Conservation (phyloP, 2,797 vertebrate genomes). For the Pteropus rufus region DNA sequence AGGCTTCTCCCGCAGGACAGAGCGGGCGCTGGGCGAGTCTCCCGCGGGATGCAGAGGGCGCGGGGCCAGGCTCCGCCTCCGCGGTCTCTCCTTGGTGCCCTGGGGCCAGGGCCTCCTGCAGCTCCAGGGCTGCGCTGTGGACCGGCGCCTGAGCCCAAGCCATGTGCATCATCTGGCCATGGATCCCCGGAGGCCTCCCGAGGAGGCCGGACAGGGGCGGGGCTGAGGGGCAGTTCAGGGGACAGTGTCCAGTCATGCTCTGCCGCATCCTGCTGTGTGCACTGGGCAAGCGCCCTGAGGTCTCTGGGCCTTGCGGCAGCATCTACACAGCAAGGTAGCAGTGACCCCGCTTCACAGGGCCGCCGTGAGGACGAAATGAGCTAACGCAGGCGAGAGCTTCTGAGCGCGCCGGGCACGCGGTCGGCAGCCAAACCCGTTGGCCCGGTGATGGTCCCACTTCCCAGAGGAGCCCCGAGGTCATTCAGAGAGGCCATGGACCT, state of each 20-base stretch:
- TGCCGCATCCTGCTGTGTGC: accelerated
- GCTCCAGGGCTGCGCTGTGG: not conserved
- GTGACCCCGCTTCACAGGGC: not conserved
- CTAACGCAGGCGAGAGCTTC: accelerated
- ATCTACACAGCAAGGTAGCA: accelerated
- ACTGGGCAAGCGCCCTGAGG: accelerated
- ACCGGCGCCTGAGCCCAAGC: not conserved
- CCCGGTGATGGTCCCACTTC: accelerated
- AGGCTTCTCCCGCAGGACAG: accelerated
- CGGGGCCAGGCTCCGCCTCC: not conserved
- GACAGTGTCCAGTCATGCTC: accelerated
- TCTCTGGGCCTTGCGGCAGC: not conserved
- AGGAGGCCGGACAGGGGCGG: no score
- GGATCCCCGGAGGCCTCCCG: not conserved
- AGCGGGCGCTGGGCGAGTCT: not conserved
- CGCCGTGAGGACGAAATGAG: accelerated
- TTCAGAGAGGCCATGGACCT: not conserved
- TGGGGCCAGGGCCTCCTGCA: no score
- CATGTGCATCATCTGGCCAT: accelerated
- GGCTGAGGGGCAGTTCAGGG: not conserved
- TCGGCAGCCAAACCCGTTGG: accelerated
- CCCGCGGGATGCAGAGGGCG: no score
- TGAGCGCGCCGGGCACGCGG: accelerated
- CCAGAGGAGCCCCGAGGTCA: not conserved
- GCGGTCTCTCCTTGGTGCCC: accelerated